phyloP scores from a whole-genome alignment of 2,888 invertebrate species.

The Mesoligia furuncula region DNA sequence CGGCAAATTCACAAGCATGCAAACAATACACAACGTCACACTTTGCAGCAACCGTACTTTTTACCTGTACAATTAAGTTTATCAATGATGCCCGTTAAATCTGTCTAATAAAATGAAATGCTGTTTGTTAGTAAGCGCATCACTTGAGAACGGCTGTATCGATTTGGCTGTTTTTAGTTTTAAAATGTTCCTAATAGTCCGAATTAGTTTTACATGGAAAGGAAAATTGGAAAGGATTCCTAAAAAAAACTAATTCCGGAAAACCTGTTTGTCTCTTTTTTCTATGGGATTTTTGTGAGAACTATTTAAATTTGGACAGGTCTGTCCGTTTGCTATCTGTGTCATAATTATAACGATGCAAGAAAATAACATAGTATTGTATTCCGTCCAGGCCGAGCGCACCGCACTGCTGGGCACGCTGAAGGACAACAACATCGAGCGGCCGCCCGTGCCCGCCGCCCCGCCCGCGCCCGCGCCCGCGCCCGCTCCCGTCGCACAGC shows the following conservation, averaged over 20 bases:
- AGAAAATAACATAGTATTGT: background rate
- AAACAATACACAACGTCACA: background rate
- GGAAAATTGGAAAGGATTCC: too few relatives aligned
- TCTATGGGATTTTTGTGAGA: too few relatives aligned
- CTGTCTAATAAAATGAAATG: too few relatives aligned
- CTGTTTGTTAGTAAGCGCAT: background rate
- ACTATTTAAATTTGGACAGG: too few relatives aligned
- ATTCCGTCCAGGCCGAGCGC: conserved; percentile 85
- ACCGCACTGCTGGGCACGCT: conserved; percentile 85
- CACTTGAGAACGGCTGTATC: background rate
- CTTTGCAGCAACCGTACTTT: background rate
- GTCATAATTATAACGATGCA: background rate
- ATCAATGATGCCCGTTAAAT: too few relatives aligned
- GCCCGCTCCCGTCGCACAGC: conserved; percentile 62
- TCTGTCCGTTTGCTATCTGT: background rate
- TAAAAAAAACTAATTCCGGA: too few relatives aligned
- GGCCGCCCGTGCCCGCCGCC: conserved; percentile 88
- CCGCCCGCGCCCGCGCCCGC: conserved; percentile 72
- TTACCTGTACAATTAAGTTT: background rate
- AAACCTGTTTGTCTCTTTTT: too few relatives aligned
- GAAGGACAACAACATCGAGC: conserved; percentile 90
- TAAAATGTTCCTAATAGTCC: too few relatives aligned
- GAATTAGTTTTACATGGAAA: too few relatives aligned
- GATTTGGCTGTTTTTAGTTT: background rate
- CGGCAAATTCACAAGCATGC: background rate